Conservation (phyloP, 2,113 vertebrate species). For the Aegotheles bennettii region DNA sequence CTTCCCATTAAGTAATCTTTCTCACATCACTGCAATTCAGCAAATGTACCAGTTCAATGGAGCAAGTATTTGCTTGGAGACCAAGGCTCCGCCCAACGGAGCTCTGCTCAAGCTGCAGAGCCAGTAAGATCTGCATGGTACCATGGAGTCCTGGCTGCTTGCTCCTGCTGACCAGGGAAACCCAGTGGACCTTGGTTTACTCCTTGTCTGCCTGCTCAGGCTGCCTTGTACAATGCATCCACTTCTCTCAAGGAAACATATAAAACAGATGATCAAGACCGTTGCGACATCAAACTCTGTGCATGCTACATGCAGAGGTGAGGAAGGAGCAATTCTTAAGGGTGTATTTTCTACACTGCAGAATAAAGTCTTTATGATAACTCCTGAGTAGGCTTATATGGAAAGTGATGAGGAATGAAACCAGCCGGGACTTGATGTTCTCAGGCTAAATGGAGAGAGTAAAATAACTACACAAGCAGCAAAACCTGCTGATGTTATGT, state of each 20-base stretch:
- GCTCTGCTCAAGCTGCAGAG: background rate
- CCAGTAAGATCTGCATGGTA: accelerated
- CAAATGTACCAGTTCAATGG: background rate
- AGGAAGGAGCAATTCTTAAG: background rate
- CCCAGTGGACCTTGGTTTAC: background rate
- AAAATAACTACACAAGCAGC: background rate
- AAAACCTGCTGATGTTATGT: background rate
- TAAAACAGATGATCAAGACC: background rate
- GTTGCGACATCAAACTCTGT: background rate
- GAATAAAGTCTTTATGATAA: background rate
- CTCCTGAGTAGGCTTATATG: background rate
- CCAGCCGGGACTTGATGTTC: background rate
- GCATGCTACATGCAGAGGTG: background rate
- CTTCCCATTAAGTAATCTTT: background rate
- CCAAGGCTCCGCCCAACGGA: background rate
- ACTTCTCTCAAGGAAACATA: background rate
- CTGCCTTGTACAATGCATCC: background rate
- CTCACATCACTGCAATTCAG: background rate
- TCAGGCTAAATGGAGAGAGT: background rate
- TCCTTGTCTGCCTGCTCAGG: background rate
- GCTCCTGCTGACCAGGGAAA: background rate
- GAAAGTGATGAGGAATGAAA: background rate
- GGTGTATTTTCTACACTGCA: background rate
- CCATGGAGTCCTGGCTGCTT: background rate
- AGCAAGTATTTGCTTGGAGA: background rate